phyloP scores from a whole-genome alignment of 1,140 invertebrate species.

The Idris sp. region DNA sequence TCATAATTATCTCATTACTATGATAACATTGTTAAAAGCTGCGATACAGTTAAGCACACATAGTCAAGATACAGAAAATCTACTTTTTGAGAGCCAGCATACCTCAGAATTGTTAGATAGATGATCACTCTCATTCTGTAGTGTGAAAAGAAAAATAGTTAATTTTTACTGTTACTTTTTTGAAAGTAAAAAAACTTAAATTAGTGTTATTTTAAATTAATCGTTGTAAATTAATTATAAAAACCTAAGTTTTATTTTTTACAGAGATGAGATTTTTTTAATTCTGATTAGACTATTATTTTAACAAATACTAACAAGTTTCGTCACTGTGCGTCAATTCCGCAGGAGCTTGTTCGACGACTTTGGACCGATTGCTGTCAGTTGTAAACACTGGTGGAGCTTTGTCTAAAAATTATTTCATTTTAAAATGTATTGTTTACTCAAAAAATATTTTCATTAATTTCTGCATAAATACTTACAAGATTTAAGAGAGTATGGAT shows the following conservation, averaged over 20 bases:
- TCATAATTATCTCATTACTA: too few relatives aligned
- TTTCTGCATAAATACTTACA: constrained; percentile 70
- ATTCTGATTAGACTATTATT: too few relatives aligned
- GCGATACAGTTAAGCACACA: constrained; percentile 10
- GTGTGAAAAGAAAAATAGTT: constrained; percentile 63
- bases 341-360: constrained; percentile 49
- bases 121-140: constrained; percentile 67
- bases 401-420: constrained; percentile 68
- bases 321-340: constrained; percentile 67
- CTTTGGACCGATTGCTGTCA: constrained; percentile 60
- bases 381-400: constrained; percentile 70
- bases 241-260: too few relatives aligned
- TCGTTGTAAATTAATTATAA: too few relatives aligned
- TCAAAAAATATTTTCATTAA: constrained; percentile 1
- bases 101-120: constrained; percentile 69
- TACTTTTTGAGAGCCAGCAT: constrained; percentile 53
- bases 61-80: constrained; percentile 9
- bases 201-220: too few relatives aligned
- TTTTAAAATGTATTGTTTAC: neutral
- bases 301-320: too few relatives aligned
- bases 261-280: too few relatives aligned
- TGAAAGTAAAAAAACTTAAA: neutral
- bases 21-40: constrained; percentile 14
- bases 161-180: constrained; percentile 42
- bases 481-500: constrained; percentile 71